A percentile compares a stretch with the other conserved stretches of the same genome.
These are phyloP conservation scores for Loris lydekkerianus DNA, from an alignment of 2,797 vertebrate species.

Conservation along the genomic window DNA sequence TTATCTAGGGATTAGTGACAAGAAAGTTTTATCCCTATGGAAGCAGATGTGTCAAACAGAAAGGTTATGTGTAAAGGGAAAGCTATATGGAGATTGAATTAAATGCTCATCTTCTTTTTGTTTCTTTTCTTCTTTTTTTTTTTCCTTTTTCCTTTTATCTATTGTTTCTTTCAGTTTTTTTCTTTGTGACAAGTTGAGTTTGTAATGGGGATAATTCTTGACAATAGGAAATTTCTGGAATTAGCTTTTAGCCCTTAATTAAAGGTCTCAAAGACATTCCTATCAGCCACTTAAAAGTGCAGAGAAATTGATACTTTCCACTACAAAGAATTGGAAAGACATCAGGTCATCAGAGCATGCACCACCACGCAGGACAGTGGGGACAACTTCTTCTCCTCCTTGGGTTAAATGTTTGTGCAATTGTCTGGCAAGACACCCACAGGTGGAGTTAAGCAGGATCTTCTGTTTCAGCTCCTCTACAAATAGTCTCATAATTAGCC, in stretches of 20 bases:
- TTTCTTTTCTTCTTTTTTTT: neutral
- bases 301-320: neutral
- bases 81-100: neutral
- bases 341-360: neutral
- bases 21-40: neutral
- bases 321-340: neutral
- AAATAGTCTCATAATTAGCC: neutral
- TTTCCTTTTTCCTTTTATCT: neutral
- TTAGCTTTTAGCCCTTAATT: constrained; percentile 4
- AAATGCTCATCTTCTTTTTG: neutral
- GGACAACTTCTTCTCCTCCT: neutral
- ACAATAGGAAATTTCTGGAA: neutral
- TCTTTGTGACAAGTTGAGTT: neutral
- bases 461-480: neutral
- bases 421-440: neutral
- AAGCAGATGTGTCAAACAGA: constrained; percentile 35
- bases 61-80: neutral
- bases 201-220: neutral
- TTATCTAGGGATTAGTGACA: constrained; percentile 32
- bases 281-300: neutral
- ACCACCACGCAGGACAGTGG: neutral
- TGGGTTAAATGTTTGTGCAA: neutral
- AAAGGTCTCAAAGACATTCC: constrained; percentile 2
- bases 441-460: neutral
- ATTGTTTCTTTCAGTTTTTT: neutral